Evolutionary conservation across 2,888 invertebrate species (phyloP).

Genomic region (Pemphredon lugubris): DNA sequence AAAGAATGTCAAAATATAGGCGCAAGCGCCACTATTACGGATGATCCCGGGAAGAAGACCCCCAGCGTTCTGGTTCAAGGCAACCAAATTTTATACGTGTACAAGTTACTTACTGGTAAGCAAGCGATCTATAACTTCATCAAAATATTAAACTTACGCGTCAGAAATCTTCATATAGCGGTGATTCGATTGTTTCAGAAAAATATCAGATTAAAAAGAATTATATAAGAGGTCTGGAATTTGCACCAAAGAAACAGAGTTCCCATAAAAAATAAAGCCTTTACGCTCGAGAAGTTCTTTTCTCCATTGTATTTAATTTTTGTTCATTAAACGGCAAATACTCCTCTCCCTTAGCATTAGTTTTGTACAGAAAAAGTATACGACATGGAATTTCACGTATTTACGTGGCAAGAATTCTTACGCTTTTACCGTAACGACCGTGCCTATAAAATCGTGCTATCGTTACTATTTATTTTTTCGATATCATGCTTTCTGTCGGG

Average conservation of each 20-base stretch:
- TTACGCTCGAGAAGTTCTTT: neutral
- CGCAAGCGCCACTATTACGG: slow-evolving; percentile 91
- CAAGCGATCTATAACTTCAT: no score
- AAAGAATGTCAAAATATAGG: slow-evolving; percentile 93
- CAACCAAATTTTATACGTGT: slow-evolving; percentile 88
- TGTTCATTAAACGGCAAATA: neutral
- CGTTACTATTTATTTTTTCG: neutral
- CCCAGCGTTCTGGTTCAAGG: slow-evolving; percentile 94
- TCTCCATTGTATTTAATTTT: neutral
- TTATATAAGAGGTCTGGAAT: slow-evolving; percentile 89
- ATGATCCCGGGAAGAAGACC: slow-evolving; percentile 87
- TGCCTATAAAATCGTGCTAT: slow-evolving; percentile 2
- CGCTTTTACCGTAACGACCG: neutral
- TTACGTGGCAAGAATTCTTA: neutral
- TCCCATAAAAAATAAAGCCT: slow-evolving; percentile 38
- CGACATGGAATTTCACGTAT: neutral
- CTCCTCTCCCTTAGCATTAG: neutral
- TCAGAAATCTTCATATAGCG: no score
- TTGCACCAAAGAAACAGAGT: slow-evolving; percentile 86
- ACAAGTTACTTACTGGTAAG: slow-evolving; percentile 82
- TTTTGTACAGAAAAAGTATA: slow-evolving; percentile 12
- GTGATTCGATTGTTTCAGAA: no score
- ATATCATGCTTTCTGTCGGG: slow-evolving; percentile 1
- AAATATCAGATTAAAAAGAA: slow-evolving; percentile 90
- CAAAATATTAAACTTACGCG: no score